Evolutionary conservation across 2,797 vertebrate genomes (phyloP).

Genomic region (Arctocebus calabarensis): DNA sequence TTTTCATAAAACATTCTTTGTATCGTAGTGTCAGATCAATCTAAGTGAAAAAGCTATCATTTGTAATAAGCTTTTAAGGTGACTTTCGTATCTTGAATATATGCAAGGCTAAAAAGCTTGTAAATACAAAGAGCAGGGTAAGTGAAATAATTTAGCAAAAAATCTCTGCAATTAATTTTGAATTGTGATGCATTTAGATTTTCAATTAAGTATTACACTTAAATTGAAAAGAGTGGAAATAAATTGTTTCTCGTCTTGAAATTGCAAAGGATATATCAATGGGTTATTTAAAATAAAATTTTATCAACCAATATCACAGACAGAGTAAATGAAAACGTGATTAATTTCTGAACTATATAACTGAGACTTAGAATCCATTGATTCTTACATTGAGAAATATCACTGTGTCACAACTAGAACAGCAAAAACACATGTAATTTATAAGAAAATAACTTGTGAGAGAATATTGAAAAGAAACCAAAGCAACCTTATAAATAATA

Average conservation of each 20-base stretch:
- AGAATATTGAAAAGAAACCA: background rate
- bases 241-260: conserved; percentile 61
- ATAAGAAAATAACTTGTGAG: background rate
- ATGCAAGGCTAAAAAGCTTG: conserved; percentile 55
- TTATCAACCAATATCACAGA: conserved; percentile 35
- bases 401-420: background rate
- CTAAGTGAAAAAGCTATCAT: conserved; percentile 80
- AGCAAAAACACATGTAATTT: background rate
- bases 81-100: conserved; percentile 53
- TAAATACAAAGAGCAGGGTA: conserved; percentile 61
- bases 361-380: conserved; percentile 18
- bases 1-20: conserved; percentile 86
- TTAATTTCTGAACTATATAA: conserved; percentile 63
- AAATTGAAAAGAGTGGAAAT: conserved; percentile 59
- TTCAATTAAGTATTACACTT: conserved; percentile 58
- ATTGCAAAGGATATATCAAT: background rate
- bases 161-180: conserved; percentile 57
- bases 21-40: conserved; percentile 82
- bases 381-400: conserved; percentile 45
- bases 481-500: background rate
- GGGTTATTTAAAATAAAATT: conserved; percentile 56
- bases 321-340: conserved; percentile 58
- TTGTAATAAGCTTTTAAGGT: conserved; percentile 79
- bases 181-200: conserved; percentile 66
- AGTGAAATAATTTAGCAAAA: conserved; percentile 67